A percentile compares a stretch with the other conserved stretches of the same genome.
Evolutionary conservation across 2,888 invertebrate genomes (phyloP).

Genomic region (Tiliacea aurago): DNA sequence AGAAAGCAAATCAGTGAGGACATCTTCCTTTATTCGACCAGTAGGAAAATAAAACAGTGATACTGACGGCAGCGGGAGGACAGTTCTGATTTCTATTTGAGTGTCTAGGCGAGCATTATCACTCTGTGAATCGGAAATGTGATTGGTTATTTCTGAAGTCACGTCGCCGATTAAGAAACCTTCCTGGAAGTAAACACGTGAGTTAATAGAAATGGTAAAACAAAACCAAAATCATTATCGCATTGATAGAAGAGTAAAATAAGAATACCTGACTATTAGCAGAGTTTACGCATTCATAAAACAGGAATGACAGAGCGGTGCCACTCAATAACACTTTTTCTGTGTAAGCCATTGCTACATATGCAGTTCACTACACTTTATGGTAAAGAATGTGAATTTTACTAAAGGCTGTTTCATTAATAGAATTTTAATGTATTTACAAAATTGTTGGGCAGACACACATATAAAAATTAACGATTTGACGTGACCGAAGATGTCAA

Average conservation of each 20-base stretch:
- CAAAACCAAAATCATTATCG: background rate
- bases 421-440: slow-evolving; percentile 45
- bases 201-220: slow-evolving; percentile 7
- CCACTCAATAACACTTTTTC: slow-evolving; percentile 90
- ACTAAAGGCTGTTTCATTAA: background rate
- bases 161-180: slow-evolving; percentile 93
- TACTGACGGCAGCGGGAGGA: slow-evolving; percentile 90
- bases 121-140: slow-evolving; percentile 93
- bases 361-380: slow-evolving; percentile 11
- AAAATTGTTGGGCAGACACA: slow-evolving; percentile 30
- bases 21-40: slow-evolving; percentile 90
- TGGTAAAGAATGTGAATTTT: background rate
- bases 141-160: slow-evolving; percentile 91
- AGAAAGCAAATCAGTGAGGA: slow-evolving; percentile 88
- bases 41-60: slow-evolving; percentile 90
- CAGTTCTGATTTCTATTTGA: slow-evolving; percentile 91
- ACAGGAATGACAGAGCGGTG: slow-evolving; percentile 92
- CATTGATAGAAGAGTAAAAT: background rate
- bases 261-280: slow-evolving; percentile 89
- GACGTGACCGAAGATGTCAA: slow-evolving; percentile 15
- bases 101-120: slow-evolving; percentile 91
- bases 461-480: slow-evolving; percentile 21
- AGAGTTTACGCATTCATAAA: slow-evolving; percentile 92
- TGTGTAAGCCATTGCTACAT: slow-evolving; percentile 80
- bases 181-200: slow-evolving; percentile 79